phyloP scores from a whole-genome alignment of 2,797 vertebrate species.

The Crocidura indochinensis region DNA sequence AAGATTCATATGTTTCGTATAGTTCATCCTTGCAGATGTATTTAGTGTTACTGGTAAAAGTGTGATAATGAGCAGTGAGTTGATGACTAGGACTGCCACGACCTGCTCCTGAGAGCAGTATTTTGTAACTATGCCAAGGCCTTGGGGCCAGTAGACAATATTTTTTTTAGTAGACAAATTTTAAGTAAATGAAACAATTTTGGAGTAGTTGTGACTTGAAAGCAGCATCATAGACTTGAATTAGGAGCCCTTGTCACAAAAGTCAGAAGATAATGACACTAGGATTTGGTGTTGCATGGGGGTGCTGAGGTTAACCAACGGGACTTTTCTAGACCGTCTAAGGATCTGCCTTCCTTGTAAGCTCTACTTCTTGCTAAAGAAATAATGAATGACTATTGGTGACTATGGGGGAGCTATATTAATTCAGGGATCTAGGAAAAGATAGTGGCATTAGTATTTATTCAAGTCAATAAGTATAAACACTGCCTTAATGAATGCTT shows the following conservation, averaged over 20 bases:
- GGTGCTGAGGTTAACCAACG: neutral
- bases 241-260: constrained; percentile 55
- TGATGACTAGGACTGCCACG: neutral
- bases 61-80: constrained; percentile 67
- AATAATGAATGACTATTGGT: neutral
- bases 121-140: constrained; percentile 65
- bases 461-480: constrained; percentile 15
- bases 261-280: constrained; percentile 12
- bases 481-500: too few relatives aligned
- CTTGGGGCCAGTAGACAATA: constrained; percentile 50
- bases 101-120: constrained; percentile 2
- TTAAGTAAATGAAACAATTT: constrained; percentile 53
- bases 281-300: constrained; percentile 21
- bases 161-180: too few relatives aligned
- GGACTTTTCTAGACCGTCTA: neutral
- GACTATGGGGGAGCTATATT: neutral
- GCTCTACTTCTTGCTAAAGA: neutral
- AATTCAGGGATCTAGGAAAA: constrained; percentile 10
- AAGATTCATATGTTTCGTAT: constrained; percentile 77
- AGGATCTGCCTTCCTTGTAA: constrained; percentile 12
- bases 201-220: constrained; percentile 72
- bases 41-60: constrained; percentile 59
- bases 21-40: constrained; percentile 44
- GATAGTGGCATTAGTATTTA: neutral
- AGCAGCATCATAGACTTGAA: constrained; percentile 26